Base-by-base conservation (phyloP, 2,888 invertebrate genomes). In the Asteroscopus sphinx region DNA sequence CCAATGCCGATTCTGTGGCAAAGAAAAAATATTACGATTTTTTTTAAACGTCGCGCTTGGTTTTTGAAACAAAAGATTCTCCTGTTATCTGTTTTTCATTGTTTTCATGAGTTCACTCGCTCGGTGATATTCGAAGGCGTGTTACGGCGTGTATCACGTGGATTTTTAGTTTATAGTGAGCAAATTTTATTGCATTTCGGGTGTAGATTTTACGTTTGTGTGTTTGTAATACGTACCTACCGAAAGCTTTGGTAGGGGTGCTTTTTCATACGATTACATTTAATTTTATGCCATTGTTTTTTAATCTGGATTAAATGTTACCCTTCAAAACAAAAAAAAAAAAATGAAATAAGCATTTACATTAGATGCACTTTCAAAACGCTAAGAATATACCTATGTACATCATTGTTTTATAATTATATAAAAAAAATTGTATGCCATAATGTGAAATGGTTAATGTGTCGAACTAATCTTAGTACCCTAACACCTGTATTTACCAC, bases 51-150 rank as follows among this genome's bases (percentile, higher is more conserved):
- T 65, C 46, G 67, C 56, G 55, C 62, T 59, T 1, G 71, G 62
- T 72, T 75, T 79, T 75, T 61, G 55, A 72, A 70, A 73, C 73
- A 77, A 76, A 68, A 64, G 68, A 42, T 41, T 35, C 49, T 30
- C 44, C 47, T 65, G 59, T 66, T 77, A 66, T 67, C 55, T 60
- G 65, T 52, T 52, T 77, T 52, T 67, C 63, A 56, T 69, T 68
- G 58, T 70, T 61, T 64, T 65, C 73, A 61, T 46, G 47, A 68
- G 64, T 58, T 63, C 62, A 53, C 67, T 66, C 56, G 58, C 47
- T 59, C 46, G 26, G 25, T 61, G 64, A 72, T 67, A 40, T 70
- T 65, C 37, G 37, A 32, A 49, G 51, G 66, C 46, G 36, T 40
- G 69, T 42, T 65, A 32, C 45, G 51, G 66, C 46, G 36, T 40